Evolutionary conservation across 2,797 vertebrate species (phyloP).

Genomic region (Nannoperca obscura): DNA sequence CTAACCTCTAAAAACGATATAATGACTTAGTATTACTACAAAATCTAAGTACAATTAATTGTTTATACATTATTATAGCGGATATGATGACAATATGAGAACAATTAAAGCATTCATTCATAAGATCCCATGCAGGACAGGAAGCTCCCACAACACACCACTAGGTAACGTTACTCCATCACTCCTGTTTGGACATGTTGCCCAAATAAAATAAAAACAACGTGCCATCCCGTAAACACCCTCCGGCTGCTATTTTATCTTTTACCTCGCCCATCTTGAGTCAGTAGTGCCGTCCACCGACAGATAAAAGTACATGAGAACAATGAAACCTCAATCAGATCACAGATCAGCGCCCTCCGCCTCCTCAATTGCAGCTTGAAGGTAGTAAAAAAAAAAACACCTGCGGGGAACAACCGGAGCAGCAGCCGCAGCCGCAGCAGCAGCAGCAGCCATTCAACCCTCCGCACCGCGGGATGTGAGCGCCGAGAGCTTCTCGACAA

Average conservation of each 20-base stretch:
- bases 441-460: constrained; percentile 1
- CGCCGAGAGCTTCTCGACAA: not conserved
- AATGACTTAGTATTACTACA: not conserved
- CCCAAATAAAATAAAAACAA: not conserved
- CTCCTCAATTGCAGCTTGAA: not conserved
- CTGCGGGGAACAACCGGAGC: constrained; percentile 11
- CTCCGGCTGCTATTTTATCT: not conserved
- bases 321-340: constrained; percentile 13
- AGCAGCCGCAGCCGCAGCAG: no score
- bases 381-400: not conserved
- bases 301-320: not conserved
- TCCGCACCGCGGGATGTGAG: constrained; percentile 9
- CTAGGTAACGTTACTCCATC: not conserved
- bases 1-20: not conserved
- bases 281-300: constrained; percentile 3
- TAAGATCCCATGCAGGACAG: not conserved
- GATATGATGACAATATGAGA: not conserved
- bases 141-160: not conserved
- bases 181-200: constrained; percentile 37
- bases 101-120: not conserved
- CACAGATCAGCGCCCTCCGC: constrained; percentile 22
- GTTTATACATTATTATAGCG: not conserved
- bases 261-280: not conserved
- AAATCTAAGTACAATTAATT: not conserved
- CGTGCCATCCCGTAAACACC: not conserved